A percentile compares a stretch with the other conserved stretches of the same genome.
phyloP scores from a whole-genome alignment of 2,797 vertebrate species.

The Coregonus sp. region DNA sequence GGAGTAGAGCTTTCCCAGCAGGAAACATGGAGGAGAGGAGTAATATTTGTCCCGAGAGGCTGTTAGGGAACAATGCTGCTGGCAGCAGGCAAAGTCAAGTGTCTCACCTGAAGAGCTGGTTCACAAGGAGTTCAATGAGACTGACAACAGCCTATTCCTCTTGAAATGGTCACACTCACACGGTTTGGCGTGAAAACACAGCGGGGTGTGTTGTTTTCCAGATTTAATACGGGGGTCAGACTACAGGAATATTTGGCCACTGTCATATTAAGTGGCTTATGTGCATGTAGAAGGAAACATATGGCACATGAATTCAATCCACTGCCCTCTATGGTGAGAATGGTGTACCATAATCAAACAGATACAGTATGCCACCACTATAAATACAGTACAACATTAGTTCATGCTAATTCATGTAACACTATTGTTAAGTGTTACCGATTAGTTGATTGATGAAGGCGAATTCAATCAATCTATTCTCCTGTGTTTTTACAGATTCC shows the following conservation, averaged over 20 bases:
- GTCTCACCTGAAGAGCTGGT: slow-evolving; percentile 55
- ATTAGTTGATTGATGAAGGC: not conserved
- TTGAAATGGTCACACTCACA: too few species aligned
- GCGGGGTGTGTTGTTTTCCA: not conserved
- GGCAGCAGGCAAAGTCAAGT: slow-evolving; percentile 60
- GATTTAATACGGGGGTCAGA: not conserved
- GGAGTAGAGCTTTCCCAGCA: slow-evolving; percentile 43
- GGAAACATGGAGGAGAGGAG: slow-evolving; percentile 50
- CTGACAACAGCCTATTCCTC: slow-evolving; percentile 26
- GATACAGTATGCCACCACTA: not conserved
- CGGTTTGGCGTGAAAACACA: too few species aligned
- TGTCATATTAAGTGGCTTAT: not conserved
- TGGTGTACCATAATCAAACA: not conserved
- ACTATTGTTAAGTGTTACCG: not conserved
- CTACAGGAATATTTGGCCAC: not conserved
- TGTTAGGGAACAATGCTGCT: slow-evolving; percentile 42
- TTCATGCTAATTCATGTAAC: not conserved
- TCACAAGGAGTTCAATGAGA: slow-evolving; percentile 49
- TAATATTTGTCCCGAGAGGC: slow-evolving; percentile 56
- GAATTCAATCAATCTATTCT: not conserved
- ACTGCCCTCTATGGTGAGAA: not conserved
- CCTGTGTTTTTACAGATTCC: not conserved
- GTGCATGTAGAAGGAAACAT: not conserved
- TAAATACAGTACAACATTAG: not conserved
- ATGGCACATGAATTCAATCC: not conserved